Conservation (phyloP, 2,797 vertebrate genomes). For the Siniperca obscura region DNA sequence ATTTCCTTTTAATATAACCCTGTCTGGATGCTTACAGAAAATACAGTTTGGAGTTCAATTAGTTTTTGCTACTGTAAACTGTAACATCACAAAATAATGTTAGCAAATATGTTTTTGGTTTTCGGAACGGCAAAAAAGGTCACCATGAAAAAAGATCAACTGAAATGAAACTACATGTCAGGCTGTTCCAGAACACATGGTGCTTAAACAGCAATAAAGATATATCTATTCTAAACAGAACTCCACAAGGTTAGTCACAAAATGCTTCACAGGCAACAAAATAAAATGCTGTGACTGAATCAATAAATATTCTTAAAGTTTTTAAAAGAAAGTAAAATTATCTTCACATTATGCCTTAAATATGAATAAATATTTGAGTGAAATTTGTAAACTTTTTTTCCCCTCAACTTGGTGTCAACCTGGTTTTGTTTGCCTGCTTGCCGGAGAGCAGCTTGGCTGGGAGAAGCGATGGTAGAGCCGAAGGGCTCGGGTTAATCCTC, state of each 20-base stretch:
- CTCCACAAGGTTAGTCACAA: neutral
- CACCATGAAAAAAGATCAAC: neutral
- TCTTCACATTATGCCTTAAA: neutral
- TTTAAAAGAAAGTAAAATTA: neutral
- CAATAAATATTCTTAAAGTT: neutral
- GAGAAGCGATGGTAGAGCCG: conserved; percentile 19
- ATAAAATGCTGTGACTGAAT: neutral
- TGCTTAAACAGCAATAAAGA: neutral
- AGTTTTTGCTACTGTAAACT: no score
- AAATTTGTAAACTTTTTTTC: neutral
- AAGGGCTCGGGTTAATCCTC: conserved; percentile 52
- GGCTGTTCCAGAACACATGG: neutral
- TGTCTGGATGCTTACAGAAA: no score
- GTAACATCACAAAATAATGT: no score
- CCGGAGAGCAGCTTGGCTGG: conserved; percentile 27
- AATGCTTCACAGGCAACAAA: neutral
- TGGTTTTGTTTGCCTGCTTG: conserved; percentile 13
- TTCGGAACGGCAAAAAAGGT: neutral
- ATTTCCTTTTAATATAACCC: no score
- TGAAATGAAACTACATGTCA: neutral
- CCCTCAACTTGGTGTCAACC: conserved; percentile 20
- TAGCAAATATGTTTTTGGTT: no score
- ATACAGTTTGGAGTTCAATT: no score
- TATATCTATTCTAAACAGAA: neutral
- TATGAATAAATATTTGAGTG: neutral